phyloP scores from a whole-genome alignment of 1,140 invertebrate genomes.

The Pogonomyrmex barbatus region DNA sequence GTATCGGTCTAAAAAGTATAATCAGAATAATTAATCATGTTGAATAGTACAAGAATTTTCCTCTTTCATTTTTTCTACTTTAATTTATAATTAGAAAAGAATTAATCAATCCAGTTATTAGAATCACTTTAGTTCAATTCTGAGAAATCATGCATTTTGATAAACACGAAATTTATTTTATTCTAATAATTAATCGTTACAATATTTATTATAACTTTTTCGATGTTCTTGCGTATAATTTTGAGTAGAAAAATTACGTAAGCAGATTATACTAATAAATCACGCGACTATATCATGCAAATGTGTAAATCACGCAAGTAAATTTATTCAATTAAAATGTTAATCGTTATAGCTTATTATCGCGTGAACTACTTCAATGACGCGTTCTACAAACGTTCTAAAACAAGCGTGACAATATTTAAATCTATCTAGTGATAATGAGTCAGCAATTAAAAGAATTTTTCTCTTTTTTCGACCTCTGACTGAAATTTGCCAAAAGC shows the following conservation, averaged over 20 bases:
- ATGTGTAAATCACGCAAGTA: neutral
- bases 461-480: neutral
- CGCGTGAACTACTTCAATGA: neutral
- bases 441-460: neutral
- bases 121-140: too few relatives aligned
- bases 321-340: conserved; percentile 16
- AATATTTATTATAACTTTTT: neutral
- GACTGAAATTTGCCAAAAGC: neutral
- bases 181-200: too few relatives aligned
- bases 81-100: neutral
- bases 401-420: neutral
- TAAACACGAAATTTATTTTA: too few relatives aligned
- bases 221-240: neutral
- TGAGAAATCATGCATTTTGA: too few relatives aligned
- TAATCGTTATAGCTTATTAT: neutral
- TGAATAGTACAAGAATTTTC: too few relatives aligned
- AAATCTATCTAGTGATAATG: neutral
- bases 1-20: neutral
- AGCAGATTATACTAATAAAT: neutral
- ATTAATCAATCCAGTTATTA: too few relatives aligned
- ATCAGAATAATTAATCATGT: neutral
- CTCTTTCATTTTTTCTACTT: neutral
- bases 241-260: neutral
- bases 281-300: conserved; percentile 3
- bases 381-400: neutral